phyloP scores from a whole-genome alignment of 2,113 vertebrate species.

The Podocnemis expansa region DNA sequence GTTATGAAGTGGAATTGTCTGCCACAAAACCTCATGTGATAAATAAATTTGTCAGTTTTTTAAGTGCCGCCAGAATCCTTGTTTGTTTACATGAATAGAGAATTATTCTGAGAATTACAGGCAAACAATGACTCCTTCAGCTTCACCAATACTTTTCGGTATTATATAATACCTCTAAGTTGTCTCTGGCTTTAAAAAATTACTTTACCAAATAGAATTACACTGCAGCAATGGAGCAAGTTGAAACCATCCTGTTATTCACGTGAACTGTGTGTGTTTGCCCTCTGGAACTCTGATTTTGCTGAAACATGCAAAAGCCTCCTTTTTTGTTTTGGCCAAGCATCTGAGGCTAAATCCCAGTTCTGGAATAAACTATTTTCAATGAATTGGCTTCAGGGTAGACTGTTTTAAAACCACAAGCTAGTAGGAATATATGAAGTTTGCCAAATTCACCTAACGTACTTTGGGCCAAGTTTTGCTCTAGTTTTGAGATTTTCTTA shows the following conservation, averaged over 20 bases:
- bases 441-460: not conserved
- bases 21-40: no score
- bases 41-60: no score
- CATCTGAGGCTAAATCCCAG: not conserved
- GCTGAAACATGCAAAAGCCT: not conserved
- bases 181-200: not conserved
- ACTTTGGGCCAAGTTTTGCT: not conserved
- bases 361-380: not conserved
- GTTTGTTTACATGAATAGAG: no score
- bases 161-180: not conserved
- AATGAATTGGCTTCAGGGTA: not conserved
- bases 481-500: not conserved
- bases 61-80: no score
- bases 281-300: not conserved
- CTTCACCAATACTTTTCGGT: not conserved
- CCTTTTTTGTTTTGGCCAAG: not conserved
- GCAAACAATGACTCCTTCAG: not conserved
- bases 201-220: not conserved
- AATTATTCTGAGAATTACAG: not conserved
- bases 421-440: fast-evolving
- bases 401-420: not conserved
- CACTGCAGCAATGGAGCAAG: not conserved
- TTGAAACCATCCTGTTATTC: not conserved
- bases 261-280: not conserved
- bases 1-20: no score